These are phyloP conservation scores for Hephaestus fuliginosus DNA, from an alignment of 2,797 vertebrate species.

Conservation along the genomic window DNA sequence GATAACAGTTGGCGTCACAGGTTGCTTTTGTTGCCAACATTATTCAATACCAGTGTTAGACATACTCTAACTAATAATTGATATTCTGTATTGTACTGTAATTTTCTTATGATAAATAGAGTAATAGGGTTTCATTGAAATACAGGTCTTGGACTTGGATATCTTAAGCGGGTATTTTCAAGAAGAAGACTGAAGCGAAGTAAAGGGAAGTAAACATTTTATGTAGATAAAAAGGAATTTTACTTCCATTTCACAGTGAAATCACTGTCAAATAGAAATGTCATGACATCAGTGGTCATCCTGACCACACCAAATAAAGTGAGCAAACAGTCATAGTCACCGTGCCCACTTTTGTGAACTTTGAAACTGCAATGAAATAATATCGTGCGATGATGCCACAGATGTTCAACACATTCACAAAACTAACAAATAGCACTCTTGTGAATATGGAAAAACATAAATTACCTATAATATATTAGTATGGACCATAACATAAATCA, in stretches of 20 bases:
- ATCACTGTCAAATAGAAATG: conserved; percentile 28
- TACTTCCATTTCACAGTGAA: neutral
- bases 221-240: neutral
- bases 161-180: neutral
- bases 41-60: neutral
- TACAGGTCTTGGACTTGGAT: neutral
- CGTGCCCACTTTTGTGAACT: conserved; percentile 57
- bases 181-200: neutral
- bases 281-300: conserved; percentile 57
- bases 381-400: neutral
- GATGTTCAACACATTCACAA: neutral
- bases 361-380: conserved; percentile 44
- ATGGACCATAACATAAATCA: neutral
- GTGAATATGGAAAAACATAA: neutral
- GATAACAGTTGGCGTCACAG: neutral
- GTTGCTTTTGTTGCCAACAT: neutral
- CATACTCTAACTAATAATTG: neutral
- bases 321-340: conserved; percentile 67
- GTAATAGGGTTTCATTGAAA: neutral
- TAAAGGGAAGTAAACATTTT: neutral
- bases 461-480: neutral
- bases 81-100: neutral
- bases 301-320: conserved; percentile 68
- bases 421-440: neutral
- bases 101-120: neutral